These are phyloP conservation scores for Agrilus planipennis DNA, from an alignment of 1,140 invertebrate species.

Conservation along the genomic window DNA sequence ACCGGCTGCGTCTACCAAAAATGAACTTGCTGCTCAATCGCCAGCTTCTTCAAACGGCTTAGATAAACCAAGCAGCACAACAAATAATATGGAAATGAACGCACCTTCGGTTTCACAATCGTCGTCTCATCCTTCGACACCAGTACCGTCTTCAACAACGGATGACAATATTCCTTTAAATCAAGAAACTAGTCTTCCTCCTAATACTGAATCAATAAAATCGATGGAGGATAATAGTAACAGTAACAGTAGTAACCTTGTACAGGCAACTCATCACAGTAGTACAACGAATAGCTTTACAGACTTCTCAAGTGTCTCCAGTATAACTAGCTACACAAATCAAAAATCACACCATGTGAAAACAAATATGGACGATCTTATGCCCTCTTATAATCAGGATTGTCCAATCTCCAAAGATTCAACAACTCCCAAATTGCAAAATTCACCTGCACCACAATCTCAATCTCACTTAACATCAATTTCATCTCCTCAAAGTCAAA, in stretches of 20 bases:
- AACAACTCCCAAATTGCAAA: no score
- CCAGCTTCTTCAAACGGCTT: constrained; percentile 28
- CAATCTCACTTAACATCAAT: no score
- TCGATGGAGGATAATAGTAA: constrained; percentile 21
- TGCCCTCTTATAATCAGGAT: constrained; percentile 29
- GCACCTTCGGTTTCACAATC: constrained; percentile 19
- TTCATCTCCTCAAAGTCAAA: no score
- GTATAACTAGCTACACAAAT: constrained; percentile 27
- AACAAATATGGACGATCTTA: constrained; percentile 32
- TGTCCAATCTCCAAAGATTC: no score
- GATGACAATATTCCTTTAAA: constrained; percentile 30
- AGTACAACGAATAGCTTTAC: constrained; percentile 23
- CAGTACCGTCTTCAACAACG: constrained; percentile 32
- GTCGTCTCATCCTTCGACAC: constrained; percentile 32
- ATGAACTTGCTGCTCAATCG: constrained; percentile 21
- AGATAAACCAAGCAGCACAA: constrained; percentile 32
- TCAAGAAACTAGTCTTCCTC: constrained; percentile 27
- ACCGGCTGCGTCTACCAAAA: constrained; percentile 14
- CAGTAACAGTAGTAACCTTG: constrained; percentile 15
- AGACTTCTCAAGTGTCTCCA: constrained; percentile 28
- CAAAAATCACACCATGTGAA: constrained; percentile 31
- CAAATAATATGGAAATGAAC: constrained; percentile 27
- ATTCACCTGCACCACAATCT: no score
- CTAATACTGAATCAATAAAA: constrained; percentile 26
- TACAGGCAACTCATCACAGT: constrained; percentile 25